phyloP scores from a whole-genome alignment of 1,140 invertebrate species.

The Diachasmimorpha longicaudata region DNA sequence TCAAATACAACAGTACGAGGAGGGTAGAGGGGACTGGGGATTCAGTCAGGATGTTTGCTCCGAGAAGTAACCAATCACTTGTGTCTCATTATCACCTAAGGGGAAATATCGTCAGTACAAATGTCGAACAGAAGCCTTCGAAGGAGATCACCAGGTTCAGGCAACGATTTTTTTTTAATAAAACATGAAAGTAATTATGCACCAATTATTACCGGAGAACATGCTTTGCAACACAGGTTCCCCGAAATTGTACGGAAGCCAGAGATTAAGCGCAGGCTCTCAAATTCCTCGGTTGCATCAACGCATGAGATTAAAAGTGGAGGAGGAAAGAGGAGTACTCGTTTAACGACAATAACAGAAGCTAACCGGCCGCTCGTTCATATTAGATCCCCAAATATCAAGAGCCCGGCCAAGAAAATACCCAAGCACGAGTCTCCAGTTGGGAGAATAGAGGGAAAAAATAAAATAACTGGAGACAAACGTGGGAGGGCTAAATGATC shows the following conservation, averaged over 20 bases:
- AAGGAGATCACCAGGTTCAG: not conserved
- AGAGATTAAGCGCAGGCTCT: not conserved
- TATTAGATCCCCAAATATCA: slow-evolving; percentile 28
- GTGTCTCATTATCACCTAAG: slow-evolving; percentile 10
- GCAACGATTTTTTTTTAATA: not conserved
- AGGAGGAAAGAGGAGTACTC: slow-evolving; percentile 21
- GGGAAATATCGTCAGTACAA: not conserved
- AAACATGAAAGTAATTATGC: no score
- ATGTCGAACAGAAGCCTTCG: not conserved
- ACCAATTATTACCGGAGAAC: no score
- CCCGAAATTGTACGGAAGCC: slow-evolving; percentile 13
- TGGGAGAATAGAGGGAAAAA: not conserved
- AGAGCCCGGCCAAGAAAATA: slow-evolving; percentile 38
- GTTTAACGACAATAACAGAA: slow-evolving; percentile 30
- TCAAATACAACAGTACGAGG: not conserved
- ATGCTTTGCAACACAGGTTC: not conserved
- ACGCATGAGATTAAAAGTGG: slow-evolving; percentile 13
- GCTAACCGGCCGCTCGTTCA: slow-evolving; percentile 1
- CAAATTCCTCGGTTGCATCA: slow-evolving; percentile 1
- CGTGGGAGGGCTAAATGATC: not conserved
- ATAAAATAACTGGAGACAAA: not conserved
- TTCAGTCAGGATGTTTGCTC: not conserved
- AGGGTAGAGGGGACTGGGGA: not conserved
- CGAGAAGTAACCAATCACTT: not conserved
- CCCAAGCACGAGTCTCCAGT: slow-evolving; percentile 31